phyloP scores from a whole-genome alignment of 1,140 invertebrate species.

The Bombus terrestris region DNA sequence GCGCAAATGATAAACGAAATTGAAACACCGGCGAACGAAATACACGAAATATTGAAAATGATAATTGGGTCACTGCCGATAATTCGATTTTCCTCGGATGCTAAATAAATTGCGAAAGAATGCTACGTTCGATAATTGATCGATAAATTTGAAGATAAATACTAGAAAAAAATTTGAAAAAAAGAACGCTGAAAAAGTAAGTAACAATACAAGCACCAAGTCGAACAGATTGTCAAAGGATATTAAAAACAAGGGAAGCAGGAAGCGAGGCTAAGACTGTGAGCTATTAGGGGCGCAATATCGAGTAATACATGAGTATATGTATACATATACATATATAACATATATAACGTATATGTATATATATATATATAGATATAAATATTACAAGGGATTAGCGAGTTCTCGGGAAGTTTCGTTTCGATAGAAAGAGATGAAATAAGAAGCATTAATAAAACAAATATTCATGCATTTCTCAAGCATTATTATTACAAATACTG shows the following conservation, averaged over 20 bases:
- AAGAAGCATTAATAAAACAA: conserved; percentile 92
- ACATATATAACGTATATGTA: conserved; percentile 39
- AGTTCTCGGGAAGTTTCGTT: conserved; percentile 64
- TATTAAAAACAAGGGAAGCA: conserved; percentile 74
- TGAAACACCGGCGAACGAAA: background rate
- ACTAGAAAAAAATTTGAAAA: background rate
- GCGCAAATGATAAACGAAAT: background rate
- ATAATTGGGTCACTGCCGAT: background rate
- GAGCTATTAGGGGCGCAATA: conserved; percentile 75
- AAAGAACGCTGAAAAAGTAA: conserved; percentile 10
- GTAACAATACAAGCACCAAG: conserved; percentile 70
- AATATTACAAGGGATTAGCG: conserved; percentile 76
- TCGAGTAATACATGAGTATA: conserved; percentile 75
- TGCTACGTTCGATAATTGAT: background rate
- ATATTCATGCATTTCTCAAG: conserved; percentile 93
- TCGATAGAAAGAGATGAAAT: conserved; percentile 83
- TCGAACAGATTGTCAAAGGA: conserved; percentile 65
- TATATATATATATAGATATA: conserved; percentile 62
- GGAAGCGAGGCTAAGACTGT: conserved; percentile 78
- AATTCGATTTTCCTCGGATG: background rate
- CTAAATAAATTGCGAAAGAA: background rate
- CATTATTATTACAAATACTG: conserved; percentile 93
- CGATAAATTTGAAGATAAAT: conserved; percentile 9
- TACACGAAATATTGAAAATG: background rate
- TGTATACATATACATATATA: conserved; percentile 66